Conservation (phyloP, 2,888 invertebrate genomes). For the Leptopilina myrica region DNA sequence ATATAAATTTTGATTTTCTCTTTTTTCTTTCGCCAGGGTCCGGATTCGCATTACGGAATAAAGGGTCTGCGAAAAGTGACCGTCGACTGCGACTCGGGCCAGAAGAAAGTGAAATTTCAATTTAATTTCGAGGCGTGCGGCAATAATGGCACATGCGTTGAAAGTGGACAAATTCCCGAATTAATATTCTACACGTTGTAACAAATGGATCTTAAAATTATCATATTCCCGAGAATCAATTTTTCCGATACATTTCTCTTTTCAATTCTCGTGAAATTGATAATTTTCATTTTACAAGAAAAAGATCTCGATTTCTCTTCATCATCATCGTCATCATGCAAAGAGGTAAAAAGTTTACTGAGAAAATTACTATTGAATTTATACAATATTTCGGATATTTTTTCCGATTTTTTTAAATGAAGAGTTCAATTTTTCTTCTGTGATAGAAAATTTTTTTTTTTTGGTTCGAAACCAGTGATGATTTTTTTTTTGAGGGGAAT, state of each 20-base stretch:
- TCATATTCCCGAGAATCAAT: background rate
- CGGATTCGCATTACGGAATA: conserved; percentile 92
- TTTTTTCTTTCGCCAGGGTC: conserved; percentile 80
- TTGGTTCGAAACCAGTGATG: no score
- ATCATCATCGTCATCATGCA: background rate
- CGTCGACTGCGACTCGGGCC: conserved; percentile 86
- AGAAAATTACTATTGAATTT: background rate
- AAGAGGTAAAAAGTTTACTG: no score
- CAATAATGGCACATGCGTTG: conserved; percentile 91
- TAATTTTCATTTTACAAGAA: conserved; percentile 4
- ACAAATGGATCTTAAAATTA: conserved; percentile 12
- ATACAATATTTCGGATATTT: background rate
- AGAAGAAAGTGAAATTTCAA: conserved; percentile 87
- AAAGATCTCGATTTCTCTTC: background rate
- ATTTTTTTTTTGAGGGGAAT: no score
- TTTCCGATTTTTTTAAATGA: no score
- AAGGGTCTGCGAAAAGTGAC: conserved; percentile 87
- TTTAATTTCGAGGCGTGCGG: conserved; percentile 92
- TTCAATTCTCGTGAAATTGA: background rate
- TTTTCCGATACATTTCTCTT: background rate
- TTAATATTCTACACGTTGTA: conserved; percentile 87
- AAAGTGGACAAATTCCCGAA: conserved; percentile 92
- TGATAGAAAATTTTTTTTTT: no score
- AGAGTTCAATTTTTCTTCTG: no score
- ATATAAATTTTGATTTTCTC: background rate